A percentile compares a stretch with the other conserved stretches of the same genome.
Conservation (phyloP, 2,113 vertebrate species). For the Bombycilla garrulus region DNA sequence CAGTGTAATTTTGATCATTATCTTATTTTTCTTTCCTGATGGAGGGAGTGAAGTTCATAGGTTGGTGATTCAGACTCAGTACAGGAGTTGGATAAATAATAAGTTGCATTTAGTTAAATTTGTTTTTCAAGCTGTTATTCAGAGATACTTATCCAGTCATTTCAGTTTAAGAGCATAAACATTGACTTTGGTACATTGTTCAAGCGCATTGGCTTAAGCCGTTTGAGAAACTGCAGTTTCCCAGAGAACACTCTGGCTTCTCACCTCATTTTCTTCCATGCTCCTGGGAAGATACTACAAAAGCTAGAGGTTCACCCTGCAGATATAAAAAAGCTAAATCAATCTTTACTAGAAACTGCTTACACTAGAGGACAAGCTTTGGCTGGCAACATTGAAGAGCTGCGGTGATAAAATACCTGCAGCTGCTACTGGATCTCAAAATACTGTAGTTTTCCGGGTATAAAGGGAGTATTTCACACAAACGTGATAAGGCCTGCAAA, state of each 20-base stretch:
- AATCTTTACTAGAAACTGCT: not conserved
- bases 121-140: not conserved
- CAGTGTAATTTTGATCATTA: not conserved
- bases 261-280: not conserved
- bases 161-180: slow-evolving; percentile 4
- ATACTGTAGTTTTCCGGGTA: accelerated
- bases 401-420: not conserved
- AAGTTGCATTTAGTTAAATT: not conserved
- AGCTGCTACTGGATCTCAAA: not conserved
- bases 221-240: not conserved
- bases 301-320: not conserved
- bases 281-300: not conserved
- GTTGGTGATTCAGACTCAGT: not conserved
- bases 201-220: not conserved
- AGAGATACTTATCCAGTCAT: not conserved
- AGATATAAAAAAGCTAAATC: not conserved
- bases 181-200: not conserved
- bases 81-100: not conserved
- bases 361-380: not conserved
- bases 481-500: not conserved
- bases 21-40: not conserved
- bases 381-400: not conserved
- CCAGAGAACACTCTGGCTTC: not conserved
- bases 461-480: not conserved
- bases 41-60: not conserved